These are phyloP conservation scores for Drosophila gunungcola DNA, from an alignment of 1,140 invertebrate genomes.

Conservation along the genomic window DNA sequence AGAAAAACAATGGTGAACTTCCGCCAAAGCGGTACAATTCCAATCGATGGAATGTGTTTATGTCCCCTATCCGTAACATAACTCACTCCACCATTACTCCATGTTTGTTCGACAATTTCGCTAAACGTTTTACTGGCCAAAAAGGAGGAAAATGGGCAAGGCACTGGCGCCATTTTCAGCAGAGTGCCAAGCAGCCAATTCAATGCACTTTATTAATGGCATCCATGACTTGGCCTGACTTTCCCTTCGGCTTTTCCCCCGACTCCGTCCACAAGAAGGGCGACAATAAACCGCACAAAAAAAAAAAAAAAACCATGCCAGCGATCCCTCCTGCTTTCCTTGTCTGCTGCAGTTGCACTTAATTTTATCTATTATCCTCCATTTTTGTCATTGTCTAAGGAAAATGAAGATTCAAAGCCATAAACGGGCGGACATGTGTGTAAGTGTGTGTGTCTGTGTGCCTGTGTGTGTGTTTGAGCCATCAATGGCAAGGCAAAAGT, in stretches of 20 bases:
- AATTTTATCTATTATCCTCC: slow-evolving; percentile 80
- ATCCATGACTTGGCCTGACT: slow-evolving; percentile 42
- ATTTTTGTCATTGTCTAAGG: slow-evolving; percentile 77
- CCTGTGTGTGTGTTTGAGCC: slow-evolving; percentile 29
- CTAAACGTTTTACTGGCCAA: slow-evolving; percentile 43
- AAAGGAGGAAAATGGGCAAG: slow-evolving; percentile 3
- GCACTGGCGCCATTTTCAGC: slow-evolving; percentile 15
- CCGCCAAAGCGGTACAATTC: neutral
- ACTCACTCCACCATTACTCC: slow-evolving; percentile 15
- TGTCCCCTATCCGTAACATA: slow-evolving; percentile 8
- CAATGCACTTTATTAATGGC: slow-evolving; percentile 77
- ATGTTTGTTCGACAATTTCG: slow-evolving; percentile 48
- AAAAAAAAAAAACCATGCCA: slow-evolving; percentile 14
- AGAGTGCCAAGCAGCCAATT: slow-evolving; percentile 57
- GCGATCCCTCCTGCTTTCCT: slow-evolving; percentile 16
- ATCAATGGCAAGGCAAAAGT: slow-evolving; percentile 59
- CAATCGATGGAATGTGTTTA: slow-evolving; percentile 12
- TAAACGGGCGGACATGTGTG: slow-evolving; percentile 41
- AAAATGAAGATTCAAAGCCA: slow-evolving; percentile 81
- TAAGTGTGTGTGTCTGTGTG: slow-evolving; percentile 19
- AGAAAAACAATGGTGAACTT: slow-evolving; percentile 12
- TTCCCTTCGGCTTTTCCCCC: neutral
- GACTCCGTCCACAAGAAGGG: neutral
- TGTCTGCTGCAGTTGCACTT: slow-evolving; percentile 80
- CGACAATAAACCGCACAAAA: slow-evolving; percentile 30